phyloP scores from a whole-genome alignment of 2,113 vertebrate species.

The Castor canadensis region DNA sequence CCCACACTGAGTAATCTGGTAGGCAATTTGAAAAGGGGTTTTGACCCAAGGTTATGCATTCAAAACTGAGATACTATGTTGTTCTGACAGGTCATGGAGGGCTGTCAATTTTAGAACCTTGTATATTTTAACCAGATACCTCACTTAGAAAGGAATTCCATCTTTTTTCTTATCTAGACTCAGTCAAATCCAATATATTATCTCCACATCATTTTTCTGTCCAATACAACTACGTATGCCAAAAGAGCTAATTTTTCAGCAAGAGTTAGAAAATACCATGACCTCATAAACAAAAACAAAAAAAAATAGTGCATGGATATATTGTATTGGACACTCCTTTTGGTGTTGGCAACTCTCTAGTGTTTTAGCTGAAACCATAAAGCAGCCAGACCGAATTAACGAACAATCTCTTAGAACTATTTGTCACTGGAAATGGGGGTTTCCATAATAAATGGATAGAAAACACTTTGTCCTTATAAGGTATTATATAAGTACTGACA shows the following conservation, averaged over 20 bases:
- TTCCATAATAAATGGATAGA: not conserved
- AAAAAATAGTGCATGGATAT: not conserved
- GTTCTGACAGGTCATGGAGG: not conserved
- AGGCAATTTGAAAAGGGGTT: not conserved
- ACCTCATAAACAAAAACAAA: not conserved
- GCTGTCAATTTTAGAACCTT: not conserved
- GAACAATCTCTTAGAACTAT: slow-evolving; percentile 19
- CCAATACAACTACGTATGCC: not conserved
- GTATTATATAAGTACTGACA: not conserved
- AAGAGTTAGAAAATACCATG: slow-evolving; percentile 16
- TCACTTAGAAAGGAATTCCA: not conserved
- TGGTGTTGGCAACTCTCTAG: not conserved
- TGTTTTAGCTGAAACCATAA: slow-evolving; percentile 35
- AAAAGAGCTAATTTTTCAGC: not conserved
- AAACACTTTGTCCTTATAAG: slow-evolving; percentile 40
- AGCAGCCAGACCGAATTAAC: not conserved
- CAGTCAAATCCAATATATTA: not conserved
- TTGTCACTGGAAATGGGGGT: slow-evolving; percentile 49
- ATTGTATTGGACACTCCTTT: not conserved
- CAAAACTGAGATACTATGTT: not conserved
- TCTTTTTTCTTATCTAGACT: not conserved
- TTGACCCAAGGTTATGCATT: not conserved
- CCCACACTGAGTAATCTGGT: not conserved
- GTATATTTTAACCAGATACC: not conserved
- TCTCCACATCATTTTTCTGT: not conserved